phyloP scores from a whole-genome alignment of 2,113 vertebrate genomes.

The Tonatia bakeri region DNA sequence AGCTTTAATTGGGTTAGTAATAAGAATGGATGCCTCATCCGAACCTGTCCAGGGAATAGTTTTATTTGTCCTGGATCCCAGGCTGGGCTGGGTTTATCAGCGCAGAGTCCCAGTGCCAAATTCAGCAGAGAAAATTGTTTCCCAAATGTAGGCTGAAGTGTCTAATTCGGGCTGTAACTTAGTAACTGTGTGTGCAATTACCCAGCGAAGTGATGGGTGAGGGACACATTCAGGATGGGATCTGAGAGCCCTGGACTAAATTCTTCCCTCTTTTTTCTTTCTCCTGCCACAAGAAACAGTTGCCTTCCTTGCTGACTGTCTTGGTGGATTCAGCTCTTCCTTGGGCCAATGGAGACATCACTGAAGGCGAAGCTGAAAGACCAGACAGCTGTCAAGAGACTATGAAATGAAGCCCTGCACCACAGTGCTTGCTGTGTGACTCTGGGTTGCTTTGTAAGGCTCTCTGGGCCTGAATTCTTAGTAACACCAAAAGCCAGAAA shows the following conservation, averaged over 20 bases:
- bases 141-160: background rate
- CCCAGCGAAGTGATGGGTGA: background rate
- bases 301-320: background rate
- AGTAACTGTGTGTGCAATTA: conserved; percentile 12
- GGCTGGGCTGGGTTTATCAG: background rate
- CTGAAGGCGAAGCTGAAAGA: background rate
- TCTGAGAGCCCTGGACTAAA: background rate
- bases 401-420: background rate
- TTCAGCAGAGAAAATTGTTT: conserved; percentile 30
- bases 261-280: background rate
- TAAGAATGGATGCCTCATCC: background rate
- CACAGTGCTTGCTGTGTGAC: background rate
- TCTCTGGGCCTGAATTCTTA: background rate
- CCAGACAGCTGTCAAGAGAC: background rate
- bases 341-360: background rate
- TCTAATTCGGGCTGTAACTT: conserved; percentile 27
- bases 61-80: conserved; percentile 37
- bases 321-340: background rate
- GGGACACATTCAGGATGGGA: background rate
- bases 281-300: background rate
- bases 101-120: background rate
- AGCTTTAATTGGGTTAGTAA: background rate
- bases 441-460: background rate
- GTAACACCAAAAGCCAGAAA: background rate
- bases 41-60: background rate